Evolutionary conservation across 1,140 invertebrate species (phyloP).

Genomic region (Anoplolepis gracilipes): DNA sequence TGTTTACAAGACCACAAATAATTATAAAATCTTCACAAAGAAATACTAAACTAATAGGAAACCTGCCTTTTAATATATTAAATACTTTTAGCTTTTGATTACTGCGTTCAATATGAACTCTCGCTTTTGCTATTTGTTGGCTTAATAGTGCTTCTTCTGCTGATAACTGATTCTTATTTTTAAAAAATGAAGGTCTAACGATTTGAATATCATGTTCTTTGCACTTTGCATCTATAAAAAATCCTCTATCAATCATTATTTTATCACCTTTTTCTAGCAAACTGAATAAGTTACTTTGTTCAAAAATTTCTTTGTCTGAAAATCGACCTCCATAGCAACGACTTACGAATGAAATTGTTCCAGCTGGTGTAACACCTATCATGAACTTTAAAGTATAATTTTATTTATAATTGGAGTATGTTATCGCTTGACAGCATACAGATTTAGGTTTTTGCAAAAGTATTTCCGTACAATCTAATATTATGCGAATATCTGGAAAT

Average conservation of each 20-base stretch:
- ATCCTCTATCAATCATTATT: conserved; percentile 4
- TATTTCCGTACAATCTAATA: conserved; percentile 10
- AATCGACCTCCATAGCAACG: conserved; percentile 4
- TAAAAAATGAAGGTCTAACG: background rate
- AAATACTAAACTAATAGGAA: background rate
- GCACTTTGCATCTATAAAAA: background rate
- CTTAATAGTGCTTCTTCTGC: background rate
- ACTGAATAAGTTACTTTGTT: background rate
- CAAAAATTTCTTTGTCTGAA: background rate
- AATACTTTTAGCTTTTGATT: background rate
- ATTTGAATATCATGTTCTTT: conserved; percentile 9
- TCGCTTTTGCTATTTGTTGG: conserved; percentile 4
- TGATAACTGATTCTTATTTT: conserved; percentile 5
- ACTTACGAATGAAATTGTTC: conserved; percentile 10
- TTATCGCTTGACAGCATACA: conserved; percentile 2
- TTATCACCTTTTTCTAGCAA: background rate
- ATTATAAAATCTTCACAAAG: conserved; percentile 8
- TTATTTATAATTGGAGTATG: background rate
- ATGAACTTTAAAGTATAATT: conserved; percentile 7
- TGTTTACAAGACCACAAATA: conserved; percentile 4
- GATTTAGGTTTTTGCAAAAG: conserved; percentile 10
- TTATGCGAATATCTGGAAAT: conserved; percentile 4
- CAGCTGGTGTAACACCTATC: conserved; percentile 1
- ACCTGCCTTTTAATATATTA: conserved; percentile 3
- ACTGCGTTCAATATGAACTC: conserved; percentile 5